phyloP scores from a whole-genome alignment of 2,113 vertebrate species.

The Lanius ludovicianus region DNA sequence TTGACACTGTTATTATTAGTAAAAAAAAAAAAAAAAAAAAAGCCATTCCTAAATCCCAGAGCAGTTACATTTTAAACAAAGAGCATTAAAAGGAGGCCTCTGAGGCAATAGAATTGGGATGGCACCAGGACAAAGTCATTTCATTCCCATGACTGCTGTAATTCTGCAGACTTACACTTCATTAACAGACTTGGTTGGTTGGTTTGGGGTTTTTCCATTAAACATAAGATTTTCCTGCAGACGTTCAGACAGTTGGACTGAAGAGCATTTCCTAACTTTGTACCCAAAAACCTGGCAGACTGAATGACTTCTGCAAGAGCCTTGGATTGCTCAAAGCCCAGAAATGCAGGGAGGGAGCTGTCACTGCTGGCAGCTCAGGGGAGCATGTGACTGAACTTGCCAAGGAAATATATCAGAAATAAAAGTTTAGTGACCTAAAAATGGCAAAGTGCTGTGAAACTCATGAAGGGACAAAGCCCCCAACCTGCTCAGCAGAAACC shows the following conservation, averaged over 20 bases:
- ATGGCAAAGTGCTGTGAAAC: neutral
- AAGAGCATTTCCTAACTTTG: neutral
- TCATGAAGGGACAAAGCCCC: neutral
- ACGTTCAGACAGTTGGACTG: neutral
- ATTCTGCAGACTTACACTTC: neutral
- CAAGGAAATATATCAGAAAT: neutral
- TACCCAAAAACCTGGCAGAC: neutral
- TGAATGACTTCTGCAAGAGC: neutral
- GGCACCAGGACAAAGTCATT: neutral
- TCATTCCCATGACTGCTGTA: neutral
- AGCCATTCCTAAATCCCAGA: neutral
- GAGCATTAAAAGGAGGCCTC: neutral
- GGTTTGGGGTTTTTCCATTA: neutral
- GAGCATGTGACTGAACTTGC: neutral
- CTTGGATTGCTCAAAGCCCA: neutral
- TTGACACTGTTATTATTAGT: neutral
- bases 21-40: neutral
- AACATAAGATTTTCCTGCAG: constrained; percentile 2
- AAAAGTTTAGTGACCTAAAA: neutral
- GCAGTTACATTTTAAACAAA: neutral
- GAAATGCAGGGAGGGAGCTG: neutral
- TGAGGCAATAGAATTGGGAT: neutral
- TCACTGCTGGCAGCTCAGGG: neutral
- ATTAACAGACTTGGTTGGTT: neutral
- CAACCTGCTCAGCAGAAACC: neutral